A percentile compares a stretch with the other conserved stretches of the same genome.
Evolutionary conservation across 2,113 vertebrate species (phyloP).

Genomic region (Ceratotherium simum): DNA sequence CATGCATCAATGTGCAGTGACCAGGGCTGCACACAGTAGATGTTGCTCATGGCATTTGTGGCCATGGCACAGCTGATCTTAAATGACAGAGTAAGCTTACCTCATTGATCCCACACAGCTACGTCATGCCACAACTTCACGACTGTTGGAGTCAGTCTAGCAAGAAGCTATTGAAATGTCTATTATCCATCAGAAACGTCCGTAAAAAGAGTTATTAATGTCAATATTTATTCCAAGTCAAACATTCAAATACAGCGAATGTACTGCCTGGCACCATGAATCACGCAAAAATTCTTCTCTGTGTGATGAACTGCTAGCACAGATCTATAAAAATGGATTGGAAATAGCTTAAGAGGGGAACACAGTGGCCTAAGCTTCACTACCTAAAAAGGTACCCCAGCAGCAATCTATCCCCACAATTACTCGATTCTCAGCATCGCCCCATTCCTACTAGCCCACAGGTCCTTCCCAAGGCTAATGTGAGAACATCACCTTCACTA

Average conservation of each 20-base stretch:
- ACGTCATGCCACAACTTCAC: not conserved
- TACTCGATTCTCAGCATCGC: not conserved
- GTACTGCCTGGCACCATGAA: not conserved
- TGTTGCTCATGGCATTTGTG: not conserved
- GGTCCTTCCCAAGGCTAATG: not conserved
- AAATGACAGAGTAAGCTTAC: not conserved
- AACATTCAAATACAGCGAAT: constrained; percentile 10
- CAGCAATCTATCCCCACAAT: not conserved
- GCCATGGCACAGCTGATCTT: not conserved
- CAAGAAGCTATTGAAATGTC: constrained; percentile 21
- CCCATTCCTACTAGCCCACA: no score
- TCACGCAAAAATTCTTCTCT: constrained; percentile 27
- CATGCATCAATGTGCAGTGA: not conserved
- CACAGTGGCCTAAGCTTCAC: not conserved
- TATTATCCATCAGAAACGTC: not conserved
- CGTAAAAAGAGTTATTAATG: constrained; percentile 24
- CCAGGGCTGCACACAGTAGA: not conserved
- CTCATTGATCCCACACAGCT: not conserved
- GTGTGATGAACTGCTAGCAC: not conserved
- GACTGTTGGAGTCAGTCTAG: not conserved
- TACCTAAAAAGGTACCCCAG: not conserved
- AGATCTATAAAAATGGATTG: constrained; percentile 31
- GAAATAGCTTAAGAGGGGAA: not conserved
- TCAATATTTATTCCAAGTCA: constrained; percentile 56
- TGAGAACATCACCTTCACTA: not conserved